Evolutionary conservation across 1,140 invertebrate species (phyloP), one percentile per base, ranked within the genome.

Genomic region (Papilio polytes): DNA sequence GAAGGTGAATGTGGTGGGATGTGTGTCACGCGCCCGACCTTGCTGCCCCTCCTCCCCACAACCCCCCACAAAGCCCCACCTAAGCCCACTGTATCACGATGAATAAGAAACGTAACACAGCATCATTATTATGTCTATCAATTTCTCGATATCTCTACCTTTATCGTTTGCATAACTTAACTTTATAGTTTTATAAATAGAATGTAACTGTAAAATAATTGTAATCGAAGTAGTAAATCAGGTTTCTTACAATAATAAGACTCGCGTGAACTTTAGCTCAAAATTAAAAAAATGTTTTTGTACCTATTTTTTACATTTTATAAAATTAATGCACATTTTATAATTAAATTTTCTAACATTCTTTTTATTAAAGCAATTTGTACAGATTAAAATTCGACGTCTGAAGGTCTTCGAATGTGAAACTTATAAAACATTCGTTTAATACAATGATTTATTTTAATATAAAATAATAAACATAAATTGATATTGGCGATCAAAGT

Each of bases 1-100:
- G 89, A 93, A 92, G 91, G 91, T 92, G 92, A 94, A 93, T 93
- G 92, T 92, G 88, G 90, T 89, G 90, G 92, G 91, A 91, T 92
- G 88, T 91, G 81, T 90, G 91, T 91, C 89, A 87, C 82, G 84
- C 85, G 83, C 85, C 81, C 89, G 91, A 89, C 93, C 93, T 92
- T 94, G 91, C 91, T 88, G 90, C 91, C 90, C 91, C 53, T 18
- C n/a, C 53, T 90, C 88, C 89, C 89, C 90, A 90, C 91, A 89
- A 90, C 89, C 90, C 91, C 91, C 85, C 89, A 88, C 80, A 89
- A 66, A 85, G 89, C 86, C 89, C 82, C 85, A 86, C 82, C 83
- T 83, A 80, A 83, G 82, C 63, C 12, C 13, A 70, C 63, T 31
- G 22, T 70, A 70, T 70, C 63, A 36, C 63, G 63, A 70, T 36